Evolutionary conservation across 1,140 invertebrate species (phyloP), one percentile per base, ranked within the genome.

Genomic region (Apolygus lucorum): DNA sequence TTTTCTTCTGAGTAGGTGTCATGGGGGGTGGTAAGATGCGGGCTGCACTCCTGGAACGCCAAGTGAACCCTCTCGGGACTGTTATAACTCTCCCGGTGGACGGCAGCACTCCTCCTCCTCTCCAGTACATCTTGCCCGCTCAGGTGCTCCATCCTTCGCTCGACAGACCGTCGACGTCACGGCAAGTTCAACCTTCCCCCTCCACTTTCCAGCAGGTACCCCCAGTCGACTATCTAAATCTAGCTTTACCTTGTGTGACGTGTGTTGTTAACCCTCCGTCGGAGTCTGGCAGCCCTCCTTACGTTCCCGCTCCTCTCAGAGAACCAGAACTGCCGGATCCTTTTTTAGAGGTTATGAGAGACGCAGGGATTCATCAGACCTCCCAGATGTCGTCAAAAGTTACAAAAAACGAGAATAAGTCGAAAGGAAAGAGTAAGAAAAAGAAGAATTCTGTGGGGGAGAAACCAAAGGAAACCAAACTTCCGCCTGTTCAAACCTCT

Each of bases 11-110:
- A 26, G 52, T 59, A 62, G 68, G 68, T 62, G 54, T 52, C 11
- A 24, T 68, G 68, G 68, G 52, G 68, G 68, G 68, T 52, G 68
- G 22, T 27, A 26, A 28, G 25, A 34, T 68, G 70, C 64, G 68
- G 54, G 68, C 67, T 52, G 65, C 72, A 22, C 54, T 71, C 4
- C 66, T 73, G n/a, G 72, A 73, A 62, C 68, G 72, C n/a, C 72
- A 70, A 49, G 72, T 73, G 28, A 73, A 73, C 27, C 70, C 70
- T 26, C 72, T 73, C 13, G 72, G 72, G 24, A 69, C 72, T 13
- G 71, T 73, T 17, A 68, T 71, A 17, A 73, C 71, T 2, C 59
- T 71, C 22, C 68, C 68, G 21, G 42, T 52, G 1, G 68, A 34
- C 25, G 34, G 42, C 2, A 25, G 25, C 26, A 1, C 52, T 1